Base-by-base conservation (phyloP, 2,888 invertebrate species). In the Ornithoptera alexandrae region DNA sequence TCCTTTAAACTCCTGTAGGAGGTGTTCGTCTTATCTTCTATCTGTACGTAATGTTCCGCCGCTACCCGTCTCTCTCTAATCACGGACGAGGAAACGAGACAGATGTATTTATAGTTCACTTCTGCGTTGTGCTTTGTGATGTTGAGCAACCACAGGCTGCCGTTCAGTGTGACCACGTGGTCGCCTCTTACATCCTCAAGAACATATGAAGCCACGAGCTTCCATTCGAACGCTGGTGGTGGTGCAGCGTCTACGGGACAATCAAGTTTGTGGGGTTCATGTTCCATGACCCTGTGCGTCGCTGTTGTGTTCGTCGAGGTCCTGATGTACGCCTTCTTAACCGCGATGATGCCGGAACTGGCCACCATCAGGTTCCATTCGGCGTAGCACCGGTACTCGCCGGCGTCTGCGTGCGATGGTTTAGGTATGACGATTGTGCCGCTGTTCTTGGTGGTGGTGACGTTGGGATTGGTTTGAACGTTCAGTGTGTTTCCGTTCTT, bases 121-220 rank as follows among this genome's bases (percentile, higher is more conserved):
- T 72, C 73, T 0, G 74, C 81, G 50, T 90, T 90, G 1, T 82
- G 79, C 3, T 81, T 73, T 0, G 85, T 87, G 0, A 89, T 80
- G 50, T 86, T 89, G 0, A 88, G 81, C 69, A 91, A 88, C 76
- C 82, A 89, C 1, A 91, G 70, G 0, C 81, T 80, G 0, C 88
- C 88, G 6, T 86, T 42, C 7, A 50, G 24, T 62, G 50, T 69
- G 0, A 85, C 84, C 0, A 86, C 81, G 6, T 88, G 79, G 0
- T 79, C 76, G 65, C 81, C 80, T 0, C 79, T 58, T 20, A 85
- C 78, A 0, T 72, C 73, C 10, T 81, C 79, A 0, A 77, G 50
- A 4, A 78, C 77, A 0, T 75, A 76, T 0, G 81, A 78, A 5
- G 77, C 72, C 67, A 84, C 83, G 0, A 78, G 81, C 65, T 80